Evolutionary conservation across 2,888 invertebrate species (phyloP).

Genomic region (Mesorhabditis belari): DNA sequence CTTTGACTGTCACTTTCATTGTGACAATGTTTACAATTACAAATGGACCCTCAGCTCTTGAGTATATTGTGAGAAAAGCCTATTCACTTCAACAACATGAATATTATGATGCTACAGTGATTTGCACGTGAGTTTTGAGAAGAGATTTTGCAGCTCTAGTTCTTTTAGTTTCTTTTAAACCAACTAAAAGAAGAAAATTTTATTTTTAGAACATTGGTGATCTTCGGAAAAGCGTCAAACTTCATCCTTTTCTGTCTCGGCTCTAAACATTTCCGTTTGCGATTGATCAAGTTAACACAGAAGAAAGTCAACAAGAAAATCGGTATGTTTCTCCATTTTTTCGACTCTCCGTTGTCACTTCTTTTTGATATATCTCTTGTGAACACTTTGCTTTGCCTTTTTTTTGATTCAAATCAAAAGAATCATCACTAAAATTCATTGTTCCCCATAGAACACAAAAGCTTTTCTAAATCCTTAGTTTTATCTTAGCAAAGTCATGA

Average conservation of each 20-base stretch:
- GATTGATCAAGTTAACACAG: conserved; percentile 42
- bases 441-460: too few species aligned
- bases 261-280: conserved; percentile 48
- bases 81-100: conserved; percentile 11
- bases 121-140: conserved; percentile 32
- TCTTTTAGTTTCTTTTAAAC: neutral
- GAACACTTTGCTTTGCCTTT: neutral
- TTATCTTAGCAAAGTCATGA: too few species aligned
- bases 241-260: conserved; percentile 51
- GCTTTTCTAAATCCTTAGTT: too few species aligned
- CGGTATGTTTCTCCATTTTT: conserved; percentile 21
- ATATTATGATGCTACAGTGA: conserved; percentile 34
- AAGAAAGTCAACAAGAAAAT: conserved; percentile 47
- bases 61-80: conserved; percentile 25
- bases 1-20: conserved; percentile 48
- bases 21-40: conserved; percentile 51
- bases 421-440: too few species aligned
- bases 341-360: too few species aligned
- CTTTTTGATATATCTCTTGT: neutral
- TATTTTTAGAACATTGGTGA: conserved; percentile 41
- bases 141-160: neutral
- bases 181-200: neutral
- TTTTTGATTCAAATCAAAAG: too few species aligned
- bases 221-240: conserved; percentile 49
- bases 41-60: conserved; percentile 48